Conservation (phyloP, 2,797 vertebrate species). For the Eulemur coronatus region DNA sequence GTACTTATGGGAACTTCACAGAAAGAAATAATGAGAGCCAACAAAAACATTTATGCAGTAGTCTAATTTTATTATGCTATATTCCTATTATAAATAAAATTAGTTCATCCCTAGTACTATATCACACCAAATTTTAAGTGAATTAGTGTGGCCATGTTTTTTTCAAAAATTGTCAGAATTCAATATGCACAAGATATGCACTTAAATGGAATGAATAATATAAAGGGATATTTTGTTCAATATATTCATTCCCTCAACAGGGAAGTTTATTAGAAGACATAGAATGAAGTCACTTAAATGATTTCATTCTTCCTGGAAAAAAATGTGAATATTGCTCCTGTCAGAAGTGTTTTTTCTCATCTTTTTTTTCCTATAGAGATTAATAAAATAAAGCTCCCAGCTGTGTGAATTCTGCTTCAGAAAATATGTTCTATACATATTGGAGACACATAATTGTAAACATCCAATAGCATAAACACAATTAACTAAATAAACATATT, state of each 20-base stretch:
- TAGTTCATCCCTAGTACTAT: background rate
- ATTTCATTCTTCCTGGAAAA: background rate
- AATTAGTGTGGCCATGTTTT: constrained; percentile 38
- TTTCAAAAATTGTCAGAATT: constrained; percentile 23
- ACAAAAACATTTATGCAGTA: background rate
- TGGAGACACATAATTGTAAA: background rate
- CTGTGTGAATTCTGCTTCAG: background rate
- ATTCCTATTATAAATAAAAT: background rate
- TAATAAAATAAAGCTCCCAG: background rate
- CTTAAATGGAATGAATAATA: background rate
- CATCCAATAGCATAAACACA: background rate
- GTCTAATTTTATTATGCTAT: background rate
- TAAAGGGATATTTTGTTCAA: background rate
- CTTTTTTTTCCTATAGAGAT: background rate
- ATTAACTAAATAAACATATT: background rate
- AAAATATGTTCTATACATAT: background rate
- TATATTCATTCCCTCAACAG: background rate
- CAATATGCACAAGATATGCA: background rate
- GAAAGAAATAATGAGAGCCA: background rate
- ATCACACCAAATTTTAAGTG: background rate
- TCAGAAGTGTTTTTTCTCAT: background rate
- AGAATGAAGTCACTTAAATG: constrained; percentile 1
- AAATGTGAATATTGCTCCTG: background rate
- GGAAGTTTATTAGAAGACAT: background rate
- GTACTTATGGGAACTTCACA: background rate